A percentile compares a stretch with the other conserved stretches of the same genome.
Evolutionary conservation across 2,888 invertebrate species (phyloP).

Genomic region (Apomyelois bistriatella): DNA sequence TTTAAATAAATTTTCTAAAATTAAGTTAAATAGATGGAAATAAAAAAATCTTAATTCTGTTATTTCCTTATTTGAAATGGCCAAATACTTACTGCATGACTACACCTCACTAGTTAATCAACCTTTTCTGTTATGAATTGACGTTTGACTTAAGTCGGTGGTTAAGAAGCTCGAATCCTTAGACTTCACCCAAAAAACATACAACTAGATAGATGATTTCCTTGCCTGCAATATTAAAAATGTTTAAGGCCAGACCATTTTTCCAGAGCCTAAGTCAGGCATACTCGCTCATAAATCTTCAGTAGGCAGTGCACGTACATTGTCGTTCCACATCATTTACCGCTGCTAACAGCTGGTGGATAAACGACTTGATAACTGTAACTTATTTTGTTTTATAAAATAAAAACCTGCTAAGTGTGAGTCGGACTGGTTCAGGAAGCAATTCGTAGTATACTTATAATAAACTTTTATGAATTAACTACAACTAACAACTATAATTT

Average conservation of each 20-base stretch:
- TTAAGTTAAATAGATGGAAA: too few relatives aligned
- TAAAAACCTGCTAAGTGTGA: constrained; percentile 14
- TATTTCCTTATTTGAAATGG: too few relatives aligned
- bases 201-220: neutral
- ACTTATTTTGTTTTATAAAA: constrained; percentile 41
- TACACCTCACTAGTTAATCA: too few relatives aligned
- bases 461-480: too few relatives aligned
- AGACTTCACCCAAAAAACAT: too few relatives aligned
- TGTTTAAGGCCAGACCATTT: neutral
- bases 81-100: too few relatives aligned
- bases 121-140: too few relatives aligned
- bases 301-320: constrained; percentile 34
- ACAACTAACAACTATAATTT: too few relatives aligned
- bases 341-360: constrained; percentile 42
- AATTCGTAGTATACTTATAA: neutral
- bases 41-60: too few relatives aligned
- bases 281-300: constrained; percentile 22
- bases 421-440: neutral
- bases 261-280: constrained; percentile 9
- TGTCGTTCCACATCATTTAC: constrained; percentile 49
- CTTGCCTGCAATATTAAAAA: neutral
- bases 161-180: too few relatives aligned
- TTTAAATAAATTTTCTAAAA: too few relatives aligned
- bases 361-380: constrained; percentile 50
- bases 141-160: too few relatives aligned